These are phyloP conservation scores for Chamaetylas fuelleborni DNA, from an alignment of 2,113 vertebrate genomes.

Conservation along the genomic window DNA sequence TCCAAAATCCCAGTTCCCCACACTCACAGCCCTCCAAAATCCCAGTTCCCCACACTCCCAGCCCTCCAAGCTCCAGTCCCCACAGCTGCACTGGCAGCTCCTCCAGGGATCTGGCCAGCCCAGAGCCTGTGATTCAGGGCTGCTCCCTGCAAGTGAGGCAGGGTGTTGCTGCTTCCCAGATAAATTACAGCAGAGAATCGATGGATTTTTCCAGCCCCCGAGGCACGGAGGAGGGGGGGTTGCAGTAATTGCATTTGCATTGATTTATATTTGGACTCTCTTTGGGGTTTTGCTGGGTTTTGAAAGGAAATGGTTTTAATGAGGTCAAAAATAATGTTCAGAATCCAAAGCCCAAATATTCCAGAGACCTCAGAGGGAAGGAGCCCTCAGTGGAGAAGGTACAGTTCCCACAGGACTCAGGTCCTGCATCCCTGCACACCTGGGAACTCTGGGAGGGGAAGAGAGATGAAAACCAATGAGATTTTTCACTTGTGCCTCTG, in stretches of 20 bases:
- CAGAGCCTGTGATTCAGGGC: background rate
- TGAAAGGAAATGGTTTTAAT: background rate
- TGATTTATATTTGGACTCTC: constrained; percentile 55
- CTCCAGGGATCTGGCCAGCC: accelerated
- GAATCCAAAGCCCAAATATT: background rate
- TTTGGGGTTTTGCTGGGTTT: constrained; percentile 28
- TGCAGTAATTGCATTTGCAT: constrained; percentile 59
- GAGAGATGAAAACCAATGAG: background rate
- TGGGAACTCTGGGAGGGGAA: background rate
- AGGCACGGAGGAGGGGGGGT: background rate
- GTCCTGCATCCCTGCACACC: background rate
- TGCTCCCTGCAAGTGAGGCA: background rate
- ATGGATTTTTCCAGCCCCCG: constrained; percentile 6
- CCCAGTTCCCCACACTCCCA: no score
- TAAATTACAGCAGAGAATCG: background rate
- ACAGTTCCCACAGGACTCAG: background rate
- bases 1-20: background rate
- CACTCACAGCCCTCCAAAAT: background rate
- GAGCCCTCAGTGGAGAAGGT: background rate
- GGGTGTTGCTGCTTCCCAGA: background rate
- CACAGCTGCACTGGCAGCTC: background rate
- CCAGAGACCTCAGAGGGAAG: background rate
- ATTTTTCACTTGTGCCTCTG: background rate
- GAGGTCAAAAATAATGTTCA: background rate
- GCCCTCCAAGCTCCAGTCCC: background rate